Evolutionary conservation across 1,140 invertebrate species (phyloP).

Genomic region (Penaeus indicus): DNA sequence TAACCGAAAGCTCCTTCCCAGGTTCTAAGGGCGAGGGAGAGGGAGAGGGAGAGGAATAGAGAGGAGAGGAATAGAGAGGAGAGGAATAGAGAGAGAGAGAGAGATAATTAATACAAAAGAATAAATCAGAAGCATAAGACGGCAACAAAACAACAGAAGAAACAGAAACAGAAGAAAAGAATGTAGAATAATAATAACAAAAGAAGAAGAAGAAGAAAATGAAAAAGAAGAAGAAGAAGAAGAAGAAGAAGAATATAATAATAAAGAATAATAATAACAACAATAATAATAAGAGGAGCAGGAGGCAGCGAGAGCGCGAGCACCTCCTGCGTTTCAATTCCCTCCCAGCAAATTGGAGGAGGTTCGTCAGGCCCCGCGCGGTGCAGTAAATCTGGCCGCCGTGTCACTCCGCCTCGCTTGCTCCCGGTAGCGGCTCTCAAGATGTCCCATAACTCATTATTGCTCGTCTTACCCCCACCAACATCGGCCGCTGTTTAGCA

Average conservation of each 20-base stretch:
- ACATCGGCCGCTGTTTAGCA: not conserved
- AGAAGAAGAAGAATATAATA: too few species aligned
- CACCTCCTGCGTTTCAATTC: slow-evolving; percentile 51
- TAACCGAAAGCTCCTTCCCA: slow-evolving; percentile 1
- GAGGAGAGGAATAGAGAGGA: not conserved
- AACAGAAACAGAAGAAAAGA: too few species aligned
- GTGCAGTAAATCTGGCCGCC: slow-evolving; percentile 39
- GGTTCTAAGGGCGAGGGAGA: not conserved
- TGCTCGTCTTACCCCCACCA: not conserved
- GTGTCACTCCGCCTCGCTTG: slow-evolving; percentile 25
- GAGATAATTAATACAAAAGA: too few species aligned
- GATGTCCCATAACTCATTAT: slow-evolving; percentile 26
- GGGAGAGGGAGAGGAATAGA: not conserved
- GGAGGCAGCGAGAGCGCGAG: not conserved
- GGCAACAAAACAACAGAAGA: too few species aligned
- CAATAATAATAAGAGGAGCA: not conserved
- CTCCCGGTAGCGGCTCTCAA: slow-evolving; percentile 13
- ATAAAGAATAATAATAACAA: not conserved
- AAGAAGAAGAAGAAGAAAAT: not conserved
- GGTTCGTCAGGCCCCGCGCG: slow-evolving; percentile 34
- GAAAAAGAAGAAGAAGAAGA: too few species aligned
- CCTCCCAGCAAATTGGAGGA: slow-evolving; percentile 39
- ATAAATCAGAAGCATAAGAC: not conserved
- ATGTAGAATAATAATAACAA: not conserved
- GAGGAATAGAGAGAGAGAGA: not conserved